phyloP scores from a whole-genome alignment of 2,888 invertebrate genomes.

The Eupithecia subumbrata region DNA sequence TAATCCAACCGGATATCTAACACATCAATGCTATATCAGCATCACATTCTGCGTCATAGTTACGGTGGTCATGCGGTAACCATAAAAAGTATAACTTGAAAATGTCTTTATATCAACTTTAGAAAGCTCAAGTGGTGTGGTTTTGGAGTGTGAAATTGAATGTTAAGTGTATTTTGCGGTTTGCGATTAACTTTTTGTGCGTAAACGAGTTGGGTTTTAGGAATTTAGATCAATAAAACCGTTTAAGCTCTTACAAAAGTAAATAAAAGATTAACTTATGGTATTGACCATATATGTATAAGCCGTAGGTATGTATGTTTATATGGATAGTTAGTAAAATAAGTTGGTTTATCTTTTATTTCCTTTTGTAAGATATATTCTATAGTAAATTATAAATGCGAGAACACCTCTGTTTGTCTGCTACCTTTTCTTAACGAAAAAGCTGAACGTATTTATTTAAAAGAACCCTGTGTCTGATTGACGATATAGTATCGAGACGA shows the following conservation, averaged over 20 bases:
- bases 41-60: background rate
- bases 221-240: background rate
- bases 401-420: background rate
- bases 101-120: conserved; percentile 21
- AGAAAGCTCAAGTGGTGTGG: conserved; percentile 32
- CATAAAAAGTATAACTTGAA: conserved; percentile 17
- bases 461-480: no score
- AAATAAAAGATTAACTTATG: background rate
- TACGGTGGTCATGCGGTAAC: background rate
- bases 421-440: background rate
- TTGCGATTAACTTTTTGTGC: conserved; percentile 23
- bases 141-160: conserved; percentile 35
- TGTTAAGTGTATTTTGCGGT: conserved; percentile 32
- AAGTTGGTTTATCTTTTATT: no score
- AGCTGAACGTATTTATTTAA: background rate
- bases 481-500: no score
- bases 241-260: background rate
- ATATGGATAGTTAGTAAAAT: no score
- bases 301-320: no score
- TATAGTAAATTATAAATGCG: background rate
- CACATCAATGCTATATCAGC: background rate
- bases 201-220: conserved; percentile 22
- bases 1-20: conserved; percentile 1
- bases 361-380: no score
- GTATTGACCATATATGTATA: no score